These are phyloP conservation scores for Phyllotreta cruciferae DNA, from an alignment of 2,888 invertebrate genomes.

Conservation along the genomic window DNA sequence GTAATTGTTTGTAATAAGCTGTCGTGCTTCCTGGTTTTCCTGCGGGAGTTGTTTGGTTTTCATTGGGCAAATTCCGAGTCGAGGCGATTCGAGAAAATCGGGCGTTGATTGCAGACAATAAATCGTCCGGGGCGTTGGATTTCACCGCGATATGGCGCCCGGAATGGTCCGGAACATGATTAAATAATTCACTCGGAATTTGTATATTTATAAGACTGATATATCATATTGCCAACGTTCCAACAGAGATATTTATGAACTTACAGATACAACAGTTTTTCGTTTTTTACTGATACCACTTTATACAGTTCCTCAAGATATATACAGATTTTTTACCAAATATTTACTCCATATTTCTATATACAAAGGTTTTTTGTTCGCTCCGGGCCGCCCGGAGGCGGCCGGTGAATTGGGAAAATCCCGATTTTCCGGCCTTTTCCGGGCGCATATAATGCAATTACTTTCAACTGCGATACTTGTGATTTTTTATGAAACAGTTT, in stretches of 20 bases:
- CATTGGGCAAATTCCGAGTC: constrained; percentile 44
- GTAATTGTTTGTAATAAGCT: constrained; percentile 46
- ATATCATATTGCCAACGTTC: constrained; percentile 61
- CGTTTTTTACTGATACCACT: constrained; percentile 48
- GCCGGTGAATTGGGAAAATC: too few species aligned
- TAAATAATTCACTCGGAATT: constrained; percentile 43
- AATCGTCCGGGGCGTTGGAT: too few species aligned
- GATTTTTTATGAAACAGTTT: constrained; percentile 57
- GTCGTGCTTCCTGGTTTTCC: constrained; percentile 57
- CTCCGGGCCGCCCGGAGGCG: constrained; percentile 21
- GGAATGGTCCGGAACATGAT: not conserved
- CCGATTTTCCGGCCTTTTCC: too few species aligned
- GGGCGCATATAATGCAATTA: constrained; percentile 30
- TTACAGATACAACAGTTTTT: constrained; percentile 42
- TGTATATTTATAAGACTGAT: constrained; percentile 58
- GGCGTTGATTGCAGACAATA: not conserved
- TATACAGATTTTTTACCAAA: constrained; percentile 62
- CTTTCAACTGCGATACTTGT: constrained; percentile 58
- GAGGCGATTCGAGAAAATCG: constrained; percentile 14
- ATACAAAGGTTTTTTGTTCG: constrained; percentile 59
- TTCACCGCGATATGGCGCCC: too few species aligned
- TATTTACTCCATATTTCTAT: constrained; percentile 56
- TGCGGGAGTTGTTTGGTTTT: constrained; percentile 41
- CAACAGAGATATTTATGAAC: constrained; percentile 46
- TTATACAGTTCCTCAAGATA: constrained; percentile 59